These are phyloP conservation scores for Zaprionus taronus DNA, from an alignment of 1,140 invertebrate genomes.

Conservation along the genomic window DNA sequence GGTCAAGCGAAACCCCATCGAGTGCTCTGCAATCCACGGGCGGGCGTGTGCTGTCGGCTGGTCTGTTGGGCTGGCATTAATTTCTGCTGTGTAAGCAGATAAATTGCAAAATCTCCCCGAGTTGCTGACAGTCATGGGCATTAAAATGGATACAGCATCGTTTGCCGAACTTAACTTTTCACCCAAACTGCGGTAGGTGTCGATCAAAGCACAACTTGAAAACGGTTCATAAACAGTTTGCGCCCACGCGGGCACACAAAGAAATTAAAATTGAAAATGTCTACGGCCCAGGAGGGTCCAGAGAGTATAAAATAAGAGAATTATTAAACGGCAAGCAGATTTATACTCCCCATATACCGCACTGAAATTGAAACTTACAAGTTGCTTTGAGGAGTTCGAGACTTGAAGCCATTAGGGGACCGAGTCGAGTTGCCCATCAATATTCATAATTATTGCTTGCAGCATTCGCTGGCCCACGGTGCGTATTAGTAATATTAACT, in stretches of 20 bases:
- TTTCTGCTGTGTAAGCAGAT: conserved; percentile 80
- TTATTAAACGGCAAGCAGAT: neutral
- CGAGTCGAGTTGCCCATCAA: neutral
- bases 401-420: neutral
- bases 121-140: conserved; percentile 75
- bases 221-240: conserved; percentile 41
- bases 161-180: conserved; percentile 47
- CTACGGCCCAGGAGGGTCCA: neutral
- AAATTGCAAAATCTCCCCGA: conserved; percentile 71
- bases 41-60: neutral
- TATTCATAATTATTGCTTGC: conserved; percentile 36
- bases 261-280: neutral
- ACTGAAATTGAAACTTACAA: neutral
- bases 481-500: conserved; percentile 46
- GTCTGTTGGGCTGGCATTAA: conserved; percentile 70
- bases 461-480: conserved; percentile 24
- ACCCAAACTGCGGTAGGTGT: conserved; percentile 43
- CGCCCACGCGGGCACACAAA: neutral
- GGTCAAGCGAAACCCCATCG: conserved; percentile 34
- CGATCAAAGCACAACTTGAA: conserved; percentile 54
- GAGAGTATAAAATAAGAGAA: neutral
- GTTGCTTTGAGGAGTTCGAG: too few species aligned
- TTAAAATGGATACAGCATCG: conserved; percentile 61
- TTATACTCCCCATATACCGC: neutral
- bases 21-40: neutral